A percentile compares a stretch with the other conserved stretches of the same genome.
Evolutionary conservation across 2,888 invertebrate species (phyloP).

Genomic region (Charanyca ferruginea): DNA sequence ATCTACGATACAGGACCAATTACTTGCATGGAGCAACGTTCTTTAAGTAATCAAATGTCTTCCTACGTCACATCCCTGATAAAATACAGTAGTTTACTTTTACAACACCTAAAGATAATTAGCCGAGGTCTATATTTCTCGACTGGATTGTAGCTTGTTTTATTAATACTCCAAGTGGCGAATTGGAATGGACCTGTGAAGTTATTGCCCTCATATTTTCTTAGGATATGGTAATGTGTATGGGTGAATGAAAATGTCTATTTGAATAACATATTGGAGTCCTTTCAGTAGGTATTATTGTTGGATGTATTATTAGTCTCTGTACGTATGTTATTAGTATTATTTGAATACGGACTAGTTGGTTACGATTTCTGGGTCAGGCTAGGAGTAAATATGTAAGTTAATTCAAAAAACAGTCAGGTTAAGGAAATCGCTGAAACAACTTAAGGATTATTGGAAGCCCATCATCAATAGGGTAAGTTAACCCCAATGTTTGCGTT

Average conservation of each 20-base stretch:
- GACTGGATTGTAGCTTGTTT: neutral
- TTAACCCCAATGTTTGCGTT: conserved; percentile 36
- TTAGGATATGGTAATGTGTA: conserved; percentile 70
- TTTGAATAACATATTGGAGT: conserved; percentile 58
- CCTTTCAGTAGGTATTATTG: conserved; percentile 44
- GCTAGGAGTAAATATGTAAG: neutral
- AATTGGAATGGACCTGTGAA: conserved; percentile 61
- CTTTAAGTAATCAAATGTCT: no score
- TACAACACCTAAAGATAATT: no score
- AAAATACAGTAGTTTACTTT: no score
- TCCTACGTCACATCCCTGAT: no score
- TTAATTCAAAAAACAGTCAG: no score
- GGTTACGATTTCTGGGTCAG: neutral
- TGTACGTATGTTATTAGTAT: neutral
- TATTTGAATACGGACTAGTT: no score
- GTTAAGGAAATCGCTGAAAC: conserved; percentile 3
- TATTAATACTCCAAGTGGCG: conserved; percentile 15
- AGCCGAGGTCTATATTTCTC: neutral
- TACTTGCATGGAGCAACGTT: no score
- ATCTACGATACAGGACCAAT: no score
- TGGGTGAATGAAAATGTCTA: conserved; percentile 58
- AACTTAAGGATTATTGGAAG: conserved; percentile 8
- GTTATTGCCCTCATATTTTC: conserved; percentile 73
- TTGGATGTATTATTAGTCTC: conserved; percentile 2
- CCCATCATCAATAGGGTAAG: neutral